These are phyloP conservation scores for Aphis craccivora DNA, from an alignment of 1,140 invertebrate species.

Conservation along the genomic window DNA sequence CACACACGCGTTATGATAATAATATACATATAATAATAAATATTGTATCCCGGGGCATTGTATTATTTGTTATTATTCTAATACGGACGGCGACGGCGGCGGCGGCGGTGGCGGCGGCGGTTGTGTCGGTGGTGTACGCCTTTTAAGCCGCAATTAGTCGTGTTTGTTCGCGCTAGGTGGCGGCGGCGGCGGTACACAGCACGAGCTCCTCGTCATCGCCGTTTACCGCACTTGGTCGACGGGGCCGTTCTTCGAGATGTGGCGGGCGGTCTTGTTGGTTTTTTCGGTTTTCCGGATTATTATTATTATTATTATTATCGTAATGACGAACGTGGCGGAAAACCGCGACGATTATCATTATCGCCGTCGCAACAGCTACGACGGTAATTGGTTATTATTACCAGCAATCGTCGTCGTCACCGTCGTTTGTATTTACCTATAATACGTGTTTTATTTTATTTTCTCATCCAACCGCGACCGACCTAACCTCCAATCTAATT, in stretches of 20 bases:
- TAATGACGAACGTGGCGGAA: constrained; percentile 7
- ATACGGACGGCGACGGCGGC: background rate
- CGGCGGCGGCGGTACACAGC: background rate
- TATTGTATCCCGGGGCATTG: background rate
- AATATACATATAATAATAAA: background rate
- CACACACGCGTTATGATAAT: background rate
- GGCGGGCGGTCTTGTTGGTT: constrained; percentile 10
- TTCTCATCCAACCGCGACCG: constrained; percentile 21
- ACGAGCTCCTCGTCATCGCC: background rate
- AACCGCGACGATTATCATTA: constrained; percentile 28
- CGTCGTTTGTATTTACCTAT: background rate
- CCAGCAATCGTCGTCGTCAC: background rate
- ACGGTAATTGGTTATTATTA: constrained; percentile 38
- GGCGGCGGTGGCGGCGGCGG: background rate
- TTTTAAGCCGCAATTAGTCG: constrained; percentile 29
- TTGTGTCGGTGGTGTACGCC: background rate
- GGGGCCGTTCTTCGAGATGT: background rate
- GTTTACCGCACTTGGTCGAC: background rate
- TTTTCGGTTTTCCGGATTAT: constrained; percentile 19
- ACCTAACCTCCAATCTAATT: constrained; percentile 16
- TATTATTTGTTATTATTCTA: background rate
- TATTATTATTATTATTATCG: background rate
- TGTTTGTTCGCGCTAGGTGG: background rate
- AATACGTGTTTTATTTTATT: background rate
- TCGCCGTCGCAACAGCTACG: background rate